Base-by-base conservation (phyloP, 53 echinoderm and acorn worm genomes). In the Zoroaster sp. region DNA sequence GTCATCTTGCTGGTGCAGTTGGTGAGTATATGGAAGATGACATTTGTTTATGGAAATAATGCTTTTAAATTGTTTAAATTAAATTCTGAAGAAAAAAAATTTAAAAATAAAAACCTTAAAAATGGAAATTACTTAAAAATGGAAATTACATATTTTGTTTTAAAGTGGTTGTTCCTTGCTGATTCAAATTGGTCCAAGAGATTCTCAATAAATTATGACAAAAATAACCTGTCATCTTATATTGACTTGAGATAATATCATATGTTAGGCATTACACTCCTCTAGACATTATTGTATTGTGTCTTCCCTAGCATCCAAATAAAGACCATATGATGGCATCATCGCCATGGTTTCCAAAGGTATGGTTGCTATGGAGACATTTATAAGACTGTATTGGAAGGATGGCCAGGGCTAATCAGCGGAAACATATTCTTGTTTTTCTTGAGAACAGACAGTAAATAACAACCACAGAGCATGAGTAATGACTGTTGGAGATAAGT, bases 341-440 rank as follows among this genome's bases (percentile, higher is more conserved):
- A 70, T 85, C 69, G 51, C 52, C 71, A 85, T 85, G 71, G 85
- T 71, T 70, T 71, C 71, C 85, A 71, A 49, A 70, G 85, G 85
- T 36, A 40, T n/a, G 69, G 85, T 85, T 46, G 69, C 52, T 70
- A 72, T 71, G 85, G 49, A 32, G 40, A 85, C 70, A 34, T 47
- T 85, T 42, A 71, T 85, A 69, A 71, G 85, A 45, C 85, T 70
- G 38, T 79, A 59, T 54, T 78, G 53, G 17, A 54, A 37, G 53
- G 78, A 78, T 54, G 78, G 73, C 53, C n/a, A 78, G 55, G 68
- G 70, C 35, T 70, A 71, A 85, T 47, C 70, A 45, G 46, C 70
- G 69, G 69, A 85, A 36, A 70, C 31, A 28, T 40, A 40, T 25
- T 66, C 83, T 83, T 83, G 83, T 79, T 79, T 40, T 55, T 21